Percentiles rank a stretch among this genome's conserved stretches.
Conservation (phyloP, 2,888 invertebrate genomes). For the Agrochola circellaris region DNA sequence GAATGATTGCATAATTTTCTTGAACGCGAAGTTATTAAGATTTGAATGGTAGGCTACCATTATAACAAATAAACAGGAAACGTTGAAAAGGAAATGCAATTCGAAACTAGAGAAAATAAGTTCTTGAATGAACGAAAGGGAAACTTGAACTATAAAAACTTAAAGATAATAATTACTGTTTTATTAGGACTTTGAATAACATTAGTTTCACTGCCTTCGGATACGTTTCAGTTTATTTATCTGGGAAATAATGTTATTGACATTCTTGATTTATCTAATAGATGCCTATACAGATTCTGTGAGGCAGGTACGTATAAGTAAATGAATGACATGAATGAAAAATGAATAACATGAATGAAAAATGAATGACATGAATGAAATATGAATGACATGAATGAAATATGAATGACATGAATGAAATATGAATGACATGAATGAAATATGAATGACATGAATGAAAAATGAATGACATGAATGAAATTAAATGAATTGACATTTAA, state of each 20-base stretch:
- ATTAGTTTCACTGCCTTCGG: not conserved
- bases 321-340: too few relatives aligned
- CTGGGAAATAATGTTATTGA: not conserved
- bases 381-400: too few relatives aligned
- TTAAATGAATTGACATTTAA: not conserved
- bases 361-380: too few relatives aligned
- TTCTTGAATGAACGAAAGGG: not conserved
- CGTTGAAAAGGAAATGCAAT: conserved; percentile 33
- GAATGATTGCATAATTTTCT: conserved; percentile 52
- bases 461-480: too few relatives aligned
- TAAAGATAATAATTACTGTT: not conserved
- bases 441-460: too few relatives aligned
- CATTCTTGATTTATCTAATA: not conserved
- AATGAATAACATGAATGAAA: too few relatives aligned
- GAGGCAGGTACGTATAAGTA: not conserved
- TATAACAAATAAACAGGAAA: conserved; percentile 58
- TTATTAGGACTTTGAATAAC: not conserved
- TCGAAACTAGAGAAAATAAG: conserved; percentile 37
- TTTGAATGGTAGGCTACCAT: conserved; percentile 45
- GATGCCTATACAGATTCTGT: not conserved
- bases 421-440: too few relatives aligned
- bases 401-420: too few relatives aligned
- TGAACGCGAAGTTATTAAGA: conserved; percentile 36
- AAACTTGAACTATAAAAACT: not conserved
- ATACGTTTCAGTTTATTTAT: not conserved